Evolutionary conservation across 2,888 invertebrate genomes (phyloP).

Genomic region (Drosophila demipolita): DNA sequence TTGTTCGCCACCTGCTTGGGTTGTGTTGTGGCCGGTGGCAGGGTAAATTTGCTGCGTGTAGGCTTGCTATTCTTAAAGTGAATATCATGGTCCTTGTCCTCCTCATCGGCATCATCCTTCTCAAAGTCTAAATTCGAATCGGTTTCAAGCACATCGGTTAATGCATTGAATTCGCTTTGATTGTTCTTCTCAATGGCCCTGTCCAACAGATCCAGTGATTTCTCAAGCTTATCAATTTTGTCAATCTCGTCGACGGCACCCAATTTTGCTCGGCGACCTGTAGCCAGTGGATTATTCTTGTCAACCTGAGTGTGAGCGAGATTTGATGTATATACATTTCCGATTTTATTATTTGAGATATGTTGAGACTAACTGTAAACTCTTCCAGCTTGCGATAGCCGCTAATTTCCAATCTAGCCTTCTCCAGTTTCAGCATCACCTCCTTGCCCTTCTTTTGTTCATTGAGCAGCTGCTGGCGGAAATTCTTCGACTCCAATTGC

Average conservation of each 20-base stretch:
- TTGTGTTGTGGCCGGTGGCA: conserved; percentile 58
- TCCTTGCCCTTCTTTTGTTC: conserved; percentile 91
- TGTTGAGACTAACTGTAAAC: conserved; percentile 65
- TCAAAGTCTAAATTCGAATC: conserved; percentile 59
- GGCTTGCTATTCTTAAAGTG: conserved; percentile 14
- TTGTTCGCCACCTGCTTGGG: conserved; percentile 19
- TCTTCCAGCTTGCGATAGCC: conserved; percentile 83
- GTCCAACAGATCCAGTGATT: conserved; percentile 68
- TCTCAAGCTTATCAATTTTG: conserved; percentile 70
- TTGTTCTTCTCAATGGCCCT: conserved; percentile 73
- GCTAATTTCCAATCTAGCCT: conserved; percentile 79
- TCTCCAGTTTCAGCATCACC: conserved; percentile 88
- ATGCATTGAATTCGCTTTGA: conserved; percentile 60
- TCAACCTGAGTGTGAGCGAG: conserved; percentile 21
- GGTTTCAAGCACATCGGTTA: conserved; percentile 64
- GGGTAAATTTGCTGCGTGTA: conserved; percentile 50
- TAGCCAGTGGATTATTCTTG: conserved; percentile 57
- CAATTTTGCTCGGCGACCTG: conserved; percentile 60
- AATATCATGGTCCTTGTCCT: conserved; percentile 27
- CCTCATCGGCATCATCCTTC: conserved; percentile 53
- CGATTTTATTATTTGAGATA: background rate
- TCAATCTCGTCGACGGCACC: conserved; percentile 59
- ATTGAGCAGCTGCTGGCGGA: conserved; percentile 89
- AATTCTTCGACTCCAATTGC: conserved; percentile 90
- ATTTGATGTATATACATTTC: background rate